Base-by-base conservation (phyloP, 2,888 invertebrate species). In the Lomographa bimaculata region DNA sequence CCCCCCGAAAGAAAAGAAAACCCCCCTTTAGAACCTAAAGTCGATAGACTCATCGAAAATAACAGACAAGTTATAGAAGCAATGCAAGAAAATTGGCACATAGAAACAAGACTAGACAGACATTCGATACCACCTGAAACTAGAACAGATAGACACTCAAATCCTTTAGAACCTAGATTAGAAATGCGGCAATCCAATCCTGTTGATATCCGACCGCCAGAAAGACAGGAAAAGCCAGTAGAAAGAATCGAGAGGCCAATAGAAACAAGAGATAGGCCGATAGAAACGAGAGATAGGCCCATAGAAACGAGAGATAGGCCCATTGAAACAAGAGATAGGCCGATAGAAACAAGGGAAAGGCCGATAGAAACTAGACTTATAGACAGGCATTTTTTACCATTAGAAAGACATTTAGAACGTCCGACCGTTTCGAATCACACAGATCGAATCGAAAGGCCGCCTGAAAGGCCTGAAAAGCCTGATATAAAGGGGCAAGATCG, bases 1-100 rank as follows among this genome's bases (percentile, higher is more conserved):
- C 89, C 87, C 1, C 76, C 81, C 8, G 84, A 83, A 43, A 46
- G 67, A 12, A 27, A 23, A n/a, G 44, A 46, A 24, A 7, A 38
- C 28, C 38, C 29, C 5, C 20, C 20, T 2, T 14, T 29, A 34
- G 40, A 40, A 25, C 29, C 45, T 6, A 53, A 62, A 49, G 58
- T 17, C 17, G 47, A 56, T 8, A 42, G 55, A 34, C 50, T 44
- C 10, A 41, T 45, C 9, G 42, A 48, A 54, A 33, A 20, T 21
- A 44, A 54, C 11, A 41, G 54, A 33, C 47, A 48, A n/a, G n/a
- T n/a, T n/a, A n/a, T n/a, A n/a, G n/a, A n/a, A n/a, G n/a, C n/a
- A n/a, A n/a, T n/a, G n/a, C n/a, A n/a, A n/a, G n/a, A n/a, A 40
- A 58, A 39, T 43, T 51, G 45, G 36, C 33, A 35, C 16, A 6